Evolutionary conservation across 2,888 invertebrate species (phyloP).

Genomic region (Ormyrus thymus): DNA sequence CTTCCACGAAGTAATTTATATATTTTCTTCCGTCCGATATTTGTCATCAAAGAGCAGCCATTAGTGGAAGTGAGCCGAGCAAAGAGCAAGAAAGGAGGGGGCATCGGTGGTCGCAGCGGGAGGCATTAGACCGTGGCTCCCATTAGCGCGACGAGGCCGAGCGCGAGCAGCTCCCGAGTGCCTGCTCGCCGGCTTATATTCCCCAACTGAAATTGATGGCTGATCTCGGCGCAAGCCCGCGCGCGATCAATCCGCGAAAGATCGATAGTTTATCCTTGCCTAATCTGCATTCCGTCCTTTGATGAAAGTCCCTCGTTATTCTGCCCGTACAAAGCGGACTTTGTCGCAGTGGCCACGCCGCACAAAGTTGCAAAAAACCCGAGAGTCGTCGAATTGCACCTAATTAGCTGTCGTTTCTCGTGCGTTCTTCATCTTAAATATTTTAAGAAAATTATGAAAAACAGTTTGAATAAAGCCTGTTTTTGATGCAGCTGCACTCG

Average conservation of each 20-base stretch:
- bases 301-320: too few species aligned
- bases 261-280: too few species aligned
- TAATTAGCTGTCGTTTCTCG: too few species aligned
- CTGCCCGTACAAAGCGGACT: too few species aligned
- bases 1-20: constrained; percentile 72
- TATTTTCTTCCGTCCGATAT: constrained; percentile 74
- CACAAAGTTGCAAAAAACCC: too few species aligned
- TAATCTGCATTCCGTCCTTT: too few species aligned
- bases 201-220: constrained; percentile 73
- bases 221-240: constrained; percentile 62
- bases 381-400: too few species aligned
- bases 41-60: constrained; percentile 75
- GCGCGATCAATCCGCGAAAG: constrained; percentile 23
- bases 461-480: too few species aligned
- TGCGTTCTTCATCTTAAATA: too few species aligned
- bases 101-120: constrained; percentile 69
- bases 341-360: too few species aligned
- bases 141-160: constrained; percentile 70
- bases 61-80: constrained; percentile 64
- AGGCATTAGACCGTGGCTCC: constrained; percentile 74
- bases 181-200: constrained; percentile 54
- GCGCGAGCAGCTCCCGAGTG: not conserved
- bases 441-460: too few species aligned
- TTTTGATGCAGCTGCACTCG: too few species aligned
- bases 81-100: constrained; percentile 61